Percentiles rank a stretch among this genome's conserved stretches.
These are phyloP conservation scores for Eristalis arbustorum DNA, from an alignment of 2,888 invertebrate genomes.

Conservation along the genomic window DNA sequence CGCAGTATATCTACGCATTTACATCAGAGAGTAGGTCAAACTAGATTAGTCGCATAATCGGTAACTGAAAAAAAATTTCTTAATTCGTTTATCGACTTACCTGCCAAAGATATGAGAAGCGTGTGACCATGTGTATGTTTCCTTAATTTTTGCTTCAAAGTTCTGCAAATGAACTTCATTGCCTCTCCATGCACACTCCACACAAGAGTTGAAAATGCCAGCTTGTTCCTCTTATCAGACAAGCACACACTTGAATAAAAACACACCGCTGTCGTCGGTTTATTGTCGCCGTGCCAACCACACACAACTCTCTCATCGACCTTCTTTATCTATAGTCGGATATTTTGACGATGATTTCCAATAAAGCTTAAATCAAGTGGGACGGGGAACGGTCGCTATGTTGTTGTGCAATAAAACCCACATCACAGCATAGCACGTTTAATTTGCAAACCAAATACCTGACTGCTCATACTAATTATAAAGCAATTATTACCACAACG, in stretches of 20 bases:
- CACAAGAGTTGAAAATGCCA: not conserved
- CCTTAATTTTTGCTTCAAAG: not conserved
- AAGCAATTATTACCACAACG: constrained; percentile 17
- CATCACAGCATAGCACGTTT: not conserved
- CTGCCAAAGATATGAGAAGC: too few species aligned
- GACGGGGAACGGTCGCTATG: not conserved
- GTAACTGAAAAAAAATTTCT: too few species aligned
- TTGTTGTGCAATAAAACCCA: not conserved
- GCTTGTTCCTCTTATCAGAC: not conserved
- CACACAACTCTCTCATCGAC: not conserved
- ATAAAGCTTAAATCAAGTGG: not conserved
- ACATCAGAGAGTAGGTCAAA: too few species aligned
- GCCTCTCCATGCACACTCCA: too few species aligned
- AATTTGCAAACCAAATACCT: constrained; percentile 16
- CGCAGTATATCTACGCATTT: too few species aligned
- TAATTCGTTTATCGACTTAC: too few species aligned
- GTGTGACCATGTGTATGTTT: too few species aligned
- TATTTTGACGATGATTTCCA: not conserved
- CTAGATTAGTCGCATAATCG: too few species aligned
- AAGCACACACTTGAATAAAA: not conserved
- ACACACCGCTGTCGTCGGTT: not conserved
- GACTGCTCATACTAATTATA: constrained; percentile 19
- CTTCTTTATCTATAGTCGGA: not conserved
- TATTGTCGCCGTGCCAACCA: not conserved
- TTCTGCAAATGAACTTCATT: not conserved